Conservation (phyloP, 2,113 vertebrate genomes). For the Zosterops japonicus region DNA sequence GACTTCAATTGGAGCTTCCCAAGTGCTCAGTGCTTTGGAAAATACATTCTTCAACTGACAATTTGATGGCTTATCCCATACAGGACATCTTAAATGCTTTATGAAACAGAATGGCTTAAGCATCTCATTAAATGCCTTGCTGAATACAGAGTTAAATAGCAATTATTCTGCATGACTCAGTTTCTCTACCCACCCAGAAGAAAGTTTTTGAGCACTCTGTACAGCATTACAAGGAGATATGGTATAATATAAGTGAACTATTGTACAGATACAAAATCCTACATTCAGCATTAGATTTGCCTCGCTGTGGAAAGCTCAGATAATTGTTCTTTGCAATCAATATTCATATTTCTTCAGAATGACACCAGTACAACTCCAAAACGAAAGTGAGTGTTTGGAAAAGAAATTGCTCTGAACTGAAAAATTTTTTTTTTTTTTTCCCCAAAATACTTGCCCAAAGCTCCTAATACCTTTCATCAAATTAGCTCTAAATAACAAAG, state of each 20-base stretch:
- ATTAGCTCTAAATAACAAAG: neutral
- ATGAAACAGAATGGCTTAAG: neutral
- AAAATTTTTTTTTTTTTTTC: neutral
- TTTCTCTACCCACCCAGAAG: slow-evolving; percentile 16
- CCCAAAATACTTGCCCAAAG: neutral
- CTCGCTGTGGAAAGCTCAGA: neutral
- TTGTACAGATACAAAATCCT: neutral
- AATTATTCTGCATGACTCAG: slow-evolving; percentile 31
- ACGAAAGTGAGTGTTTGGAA: neutral
- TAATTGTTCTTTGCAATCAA: neutral
- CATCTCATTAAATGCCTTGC: neutral
- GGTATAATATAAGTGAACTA: neutral
- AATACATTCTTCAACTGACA: neutral
- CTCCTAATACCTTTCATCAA: neutral
- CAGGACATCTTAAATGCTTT: neutral
- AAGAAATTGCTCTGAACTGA: neutral
- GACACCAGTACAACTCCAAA: neutral
- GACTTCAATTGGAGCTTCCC: neutral
- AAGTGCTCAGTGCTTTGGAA: neutral
- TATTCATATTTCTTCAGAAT: neutral
- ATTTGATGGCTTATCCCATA: neutral
- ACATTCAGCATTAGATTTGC: neutral
- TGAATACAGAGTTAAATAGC: neutral
- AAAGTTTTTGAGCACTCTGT: neutral
- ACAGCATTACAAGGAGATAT: neutral